Evolutionary conservation across 2,113 vertebrate genomes (phyloP).

Genomic region (Labeo catla): DNA sequence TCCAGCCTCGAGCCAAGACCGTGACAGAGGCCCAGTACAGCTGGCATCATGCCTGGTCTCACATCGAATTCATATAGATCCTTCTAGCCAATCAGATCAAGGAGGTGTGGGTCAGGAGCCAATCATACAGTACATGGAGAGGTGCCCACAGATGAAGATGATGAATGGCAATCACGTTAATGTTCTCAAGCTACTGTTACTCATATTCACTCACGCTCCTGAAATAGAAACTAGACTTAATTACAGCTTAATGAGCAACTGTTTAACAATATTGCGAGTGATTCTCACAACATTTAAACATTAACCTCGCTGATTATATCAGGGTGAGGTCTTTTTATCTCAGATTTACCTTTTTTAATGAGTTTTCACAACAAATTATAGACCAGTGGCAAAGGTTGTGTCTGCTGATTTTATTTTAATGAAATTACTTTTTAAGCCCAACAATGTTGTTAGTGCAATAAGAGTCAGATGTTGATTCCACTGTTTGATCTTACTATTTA

Average conservation of each 20-base stretch:
- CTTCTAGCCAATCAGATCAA: conserved; percentile 1
- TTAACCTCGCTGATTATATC: conserved; percentile 1
- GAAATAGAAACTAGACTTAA: conserved; percentile 30
- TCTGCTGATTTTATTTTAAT: not conserved
- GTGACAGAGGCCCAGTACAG: not conserved
- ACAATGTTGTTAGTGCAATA: not conserved
- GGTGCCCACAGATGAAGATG: not conserved
- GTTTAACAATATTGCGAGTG: not conserved
- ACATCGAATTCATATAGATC: conserved; percentile 4
- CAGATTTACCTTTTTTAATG: conserved; percentile 4
- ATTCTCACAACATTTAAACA: not conserved
- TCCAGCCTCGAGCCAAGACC: conserved; percentile 23
- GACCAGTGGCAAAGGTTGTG: too few relatives aligned
- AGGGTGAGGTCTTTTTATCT: not conserved
- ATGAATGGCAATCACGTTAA: not conserved
- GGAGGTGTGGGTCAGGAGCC: not conserved
- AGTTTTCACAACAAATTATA: conserved; percentile 1
- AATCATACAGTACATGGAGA: not conserved
- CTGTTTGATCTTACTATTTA: not conserved
- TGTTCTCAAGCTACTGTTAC: not conserved
- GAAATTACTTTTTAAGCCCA: not conserved
- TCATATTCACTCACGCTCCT: not conserved
- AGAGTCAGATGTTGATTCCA: not conserved
- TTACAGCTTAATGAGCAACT: conserved; percentile 32
- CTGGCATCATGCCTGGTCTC: not conserved